Conservation (phyloP, 2,888 invertebrate genomes). For the Megaustenia siamemsis region DNA sequence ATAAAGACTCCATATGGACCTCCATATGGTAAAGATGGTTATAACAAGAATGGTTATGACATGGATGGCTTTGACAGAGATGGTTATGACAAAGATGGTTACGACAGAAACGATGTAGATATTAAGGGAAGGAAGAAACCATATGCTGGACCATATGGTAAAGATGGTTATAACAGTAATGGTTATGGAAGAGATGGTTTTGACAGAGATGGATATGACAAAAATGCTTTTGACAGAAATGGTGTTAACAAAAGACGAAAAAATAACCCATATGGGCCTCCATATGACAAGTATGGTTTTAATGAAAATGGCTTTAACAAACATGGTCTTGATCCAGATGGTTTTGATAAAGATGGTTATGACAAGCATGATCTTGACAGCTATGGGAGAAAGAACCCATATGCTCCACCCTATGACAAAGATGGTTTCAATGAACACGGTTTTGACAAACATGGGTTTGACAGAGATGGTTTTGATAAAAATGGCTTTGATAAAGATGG, state of each 20-base stretch:
- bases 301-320: conserved; percentile 24
- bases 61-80: conserved; percentile 33
- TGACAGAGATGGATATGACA: conserved; percentile 23
- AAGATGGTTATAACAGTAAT: conserved; percentile 15
- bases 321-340: conserved; percentile 53
- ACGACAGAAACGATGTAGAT: conserved; percentile 14
- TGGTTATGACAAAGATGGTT: conserved; percentile 44
- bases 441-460: conserved; percentile 26
- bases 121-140: conserved; percentile 32
- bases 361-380: conserved; percentile 21
- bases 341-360: conserved; percentile 55
- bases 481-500: conserved; percentile 23
- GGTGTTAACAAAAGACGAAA: neutral
- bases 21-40: conserved; percentile 30
- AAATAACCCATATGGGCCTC: conserved; percentile 14
- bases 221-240: conserved; percentile 21
- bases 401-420: conserved; percentile 21
- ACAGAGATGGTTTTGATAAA: conserved; percentile 21
- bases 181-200: conserved; percentile 15
- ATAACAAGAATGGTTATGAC: conserved; percentile 31
- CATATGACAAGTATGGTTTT: conserved; percentile 37
- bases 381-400: conserved; percentile 29
- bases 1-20: conserved; percentile 21
- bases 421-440: conserved; percentile 18
- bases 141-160: neutral